These are phyloP conservation scores for Cremastobaeus sp. DNA, from an alignment of 2,888 invertebrate genomes.

Conservation along the genomic window DNA sequence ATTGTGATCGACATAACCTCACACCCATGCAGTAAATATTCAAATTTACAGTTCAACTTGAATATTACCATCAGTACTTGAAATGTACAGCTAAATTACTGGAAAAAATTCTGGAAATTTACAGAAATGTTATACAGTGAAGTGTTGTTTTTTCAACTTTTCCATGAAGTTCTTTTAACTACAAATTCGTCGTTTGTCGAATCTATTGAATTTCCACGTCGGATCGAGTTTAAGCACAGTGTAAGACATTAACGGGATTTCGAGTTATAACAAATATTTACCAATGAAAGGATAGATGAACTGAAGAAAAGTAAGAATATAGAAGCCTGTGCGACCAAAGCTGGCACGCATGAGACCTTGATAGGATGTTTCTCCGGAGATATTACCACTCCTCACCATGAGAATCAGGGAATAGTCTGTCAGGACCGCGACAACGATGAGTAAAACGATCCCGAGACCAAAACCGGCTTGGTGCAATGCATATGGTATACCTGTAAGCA, in stretches of 20 bases:
- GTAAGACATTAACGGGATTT: neutral
- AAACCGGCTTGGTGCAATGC: constrained; percentile 89
- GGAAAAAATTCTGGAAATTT: no score
- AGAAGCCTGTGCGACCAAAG: constrained; percentile 88
- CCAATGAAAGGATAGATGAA: constrained; percentile 91
- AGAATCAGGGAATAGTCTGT: constrained; percentile 90
- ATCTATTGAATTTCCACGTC: no score
- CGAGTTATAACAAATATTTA: constrained; percentile 75
- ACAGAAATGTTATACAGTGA: no score
- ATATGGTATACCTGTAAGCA: constrained; percentile 84
- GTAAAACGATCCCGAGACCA: constrained; percentile 85
- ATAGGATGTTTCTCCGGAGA: constrained; percentile 88
- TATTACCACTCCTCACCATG: constrained; percentile 87
- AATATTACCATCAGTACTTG: no score
- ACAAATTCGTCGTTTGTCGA: no score
- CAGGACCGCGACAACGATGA: constrained; percentile 85
- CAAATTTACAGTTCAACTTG: no score
- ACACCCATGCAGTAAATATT: no score
- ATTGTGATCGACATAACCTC: no score
- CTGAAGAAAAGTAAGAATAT: constrained; percentile 86
- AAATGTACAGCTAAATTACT: no score
- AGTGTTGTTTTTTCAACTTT: no score
- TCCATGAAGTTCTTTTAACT: no score
- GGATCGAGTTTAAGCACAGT: no score
- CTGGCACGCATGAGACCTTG: constrained; percentile 89